A percentile compares a stretch with the other conserved stretches of the same genome.
Conservation (phyloP, 2,113 vertebrate genomes). For the Prochilodus magdalenae region DNA sequence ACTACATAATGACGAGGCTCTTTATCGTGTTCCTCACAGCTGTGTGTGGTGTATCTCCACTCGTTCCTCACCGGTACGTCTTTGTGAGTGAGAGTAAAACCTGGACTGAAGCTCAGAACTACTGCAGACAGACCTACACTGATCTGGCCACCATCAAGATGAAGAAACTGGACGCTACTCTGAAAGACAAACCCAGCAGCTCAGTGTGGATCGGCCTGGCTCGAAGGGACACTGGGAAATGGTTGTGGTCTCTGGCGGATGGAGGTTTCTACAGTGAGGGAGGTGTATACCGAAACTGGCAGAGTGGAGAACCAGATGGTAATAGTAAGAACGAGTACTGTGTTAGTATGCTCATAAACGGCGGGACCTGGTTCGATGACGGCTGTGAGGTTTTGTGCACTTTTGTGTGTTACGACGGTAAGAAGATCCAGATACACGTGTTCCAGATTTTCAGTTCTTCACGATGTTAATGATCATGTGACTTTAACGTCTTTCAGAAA, state of each 20-base stretch:
- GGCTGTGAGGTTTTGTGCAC: background rate
- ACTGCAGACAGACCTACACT: too few relatives aligned
- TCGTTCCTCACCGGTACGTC: too few relatives aligned
- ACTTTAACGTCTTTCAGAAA: too few relatives aligned
- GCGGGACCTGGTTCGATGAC: background rate
- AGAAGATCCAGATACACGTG: background rate
- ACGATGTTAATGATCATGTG: too few relatives aligned
- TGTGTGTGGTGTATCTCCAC: too few relatives aligned
- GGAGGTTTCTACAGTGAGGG: background rate
- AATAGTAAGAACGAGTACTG: background rate
- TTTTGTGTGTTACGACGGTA: conserved; percentile 45
- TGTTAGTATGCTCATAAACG: background rate
- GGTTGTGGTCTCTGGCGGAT: conserved; percentile 28
- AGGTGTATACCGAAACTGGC: conserved; percentile 1
- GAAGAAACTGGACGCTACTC: background rate
- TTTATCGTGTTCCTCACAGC: too few relatives aligned
- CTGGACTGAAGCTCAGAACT: too few relatives aligned
- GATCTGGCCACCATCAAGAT: background rate
- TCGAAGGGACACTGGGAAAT: background rate
- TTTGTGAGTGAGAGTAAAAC: too few relatives aligned
- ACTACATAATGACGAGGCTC: too few relatives aligned
- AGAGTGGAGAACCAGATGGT: background rate
- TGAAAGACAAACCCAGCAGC: background rate
- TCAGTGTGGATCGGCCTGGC: conserved; percentile 26
- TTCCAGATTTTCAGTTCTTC: too few relatives aligned